A percentile compares a stretch with the other conserved stretches of the same genome.
These are phyloP conservation scores for Myotis yumanensis DNA, from an alignment of 2,113 vertebrate genomes.

Conservation along the genomic window DNA sequence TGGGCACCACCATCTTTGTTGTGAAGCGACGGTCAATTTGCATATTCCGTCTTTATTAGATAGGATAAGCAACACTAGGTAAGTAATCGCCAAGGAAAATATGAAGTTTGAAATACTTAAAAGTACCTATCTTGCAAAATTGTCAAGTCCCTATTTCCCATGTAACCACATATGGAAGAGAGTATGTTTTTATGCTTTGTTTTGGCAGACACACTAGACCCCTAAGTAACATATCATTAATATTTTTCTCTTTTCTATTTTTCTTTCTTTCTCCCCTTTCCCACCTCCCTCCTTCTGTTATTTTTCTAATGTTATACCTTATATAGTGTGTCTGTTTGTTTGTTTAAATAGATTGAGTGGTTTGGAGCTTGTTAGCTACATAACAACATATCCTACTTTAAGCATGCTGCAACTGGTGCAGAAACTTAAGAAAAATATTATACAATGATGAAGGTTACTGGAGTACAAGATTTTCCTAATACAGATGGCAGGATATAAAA, in stretches of 20 bases:
- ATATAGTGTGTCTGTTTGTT: background rate
- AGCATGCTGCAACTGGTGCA: background rate
- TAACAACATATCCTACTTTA: background rate
- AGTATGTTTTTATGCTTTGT: background rate
- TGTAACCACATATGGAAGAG: background rate
- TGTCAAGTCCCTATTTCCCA: background rate
- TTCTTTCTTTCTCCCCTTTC: background rate
- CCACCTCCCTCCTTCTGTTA: background rate
- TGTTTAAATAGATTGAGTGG: background rate
- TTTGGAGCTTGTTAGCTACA: background rate
- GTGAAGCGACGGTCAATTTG: too few relatives aligned
- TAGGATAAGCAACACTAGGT: background rate
- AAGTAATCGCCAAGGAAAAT: slow-evolving; percentile 5
- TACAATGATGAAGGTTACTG: background rate
- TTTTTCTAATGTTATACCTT: background rate
- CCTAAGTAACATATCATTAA: background rate
- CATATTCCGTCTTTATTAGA: too few relatives aligned
- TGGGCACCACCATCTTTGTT: too few relatives aligned
- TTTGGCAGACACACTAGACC: background rate
- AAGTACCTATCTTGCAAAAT: background rate
- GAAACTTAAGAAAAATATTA: background rate
- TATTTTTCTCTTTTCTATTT: background rate
- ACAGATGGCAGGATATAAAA: background rate
- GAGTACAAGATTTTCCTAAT: background rate
- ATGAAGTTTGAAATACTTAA: background rate